Percentiles rank a stretch among this genome's conserved stretches.
Evolutionary conservation across 1,140 invertebrate genomes (phyloP).

Genomic region (Pseudomyrmex dendroicus): DNA sequence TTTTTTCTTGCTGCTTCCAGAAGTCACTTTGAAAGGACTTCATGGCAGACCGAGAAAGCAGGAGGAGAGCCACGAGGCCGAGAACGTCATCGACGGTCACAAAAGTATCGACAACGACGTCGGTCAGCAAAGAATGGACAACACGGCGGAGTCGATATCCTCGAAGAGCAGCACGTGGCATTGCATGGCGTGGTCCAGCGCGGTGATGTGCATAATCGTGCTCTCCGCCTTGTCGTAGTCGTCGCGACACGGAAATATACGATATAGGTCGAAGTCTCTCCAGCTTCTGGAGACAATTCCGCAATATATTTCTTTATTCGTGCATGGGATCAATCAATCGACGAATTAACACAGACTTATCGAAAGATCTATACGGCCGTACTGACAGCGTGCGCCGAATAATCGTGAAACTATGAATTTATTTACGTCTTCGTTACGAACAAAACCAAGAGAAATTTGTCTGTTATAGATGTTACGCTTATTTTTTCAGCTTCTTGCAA

Average conservation of each 20-base stretch:
- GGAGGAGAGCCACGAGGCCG: constrained; percentile 51
- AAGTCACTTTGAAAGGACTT: constrained; percentile 17
- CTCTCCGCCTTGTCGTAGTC: constrained; percentile 70
- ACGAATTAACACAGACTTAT: constrained; percentile 32
- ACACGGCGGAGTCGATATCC: constrained; percentile 83
- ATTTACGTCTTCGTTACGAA: neutral
- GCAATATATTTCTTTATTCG: constrained; percentile 58
- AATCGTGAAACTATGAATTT: constrained; percentile 1
- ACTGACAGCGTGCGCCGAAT: neutral
- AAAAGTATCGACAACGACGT: constrained; percentile 66
- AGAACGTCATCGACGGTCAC: constrained; percentile 58
- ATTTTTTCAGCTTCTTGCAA: neutral
- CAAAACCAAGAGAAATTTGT: neutral
- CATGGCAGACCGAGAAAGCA: constrained; percentile 41
- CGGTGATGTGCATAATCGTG: constrained; percentile 66
- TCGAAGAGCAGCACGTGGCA: constrained; percentile 71
- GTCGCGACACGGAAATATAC: constrained; percentile 14
- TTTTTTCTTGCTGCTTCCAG: no score
- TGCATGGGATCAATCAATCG: constrained; percentile 69
- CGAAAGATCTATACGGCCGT: neutral
- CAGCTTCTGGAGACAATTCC: constrained; percentile 51
- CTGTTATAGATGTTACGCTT: neutral
- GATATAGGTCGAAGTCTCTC: constrained; percentile 44
- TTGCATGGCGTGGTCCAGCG: constrained; percentile 40
- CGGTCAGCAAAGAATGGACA: constrained; percentile 75